Percentiles rank a stretch among this genome's conserved stretches.
Conservation (phyloP, 2,888 invertebrate genomes). For the Cheilosia vulpina region DNA sequence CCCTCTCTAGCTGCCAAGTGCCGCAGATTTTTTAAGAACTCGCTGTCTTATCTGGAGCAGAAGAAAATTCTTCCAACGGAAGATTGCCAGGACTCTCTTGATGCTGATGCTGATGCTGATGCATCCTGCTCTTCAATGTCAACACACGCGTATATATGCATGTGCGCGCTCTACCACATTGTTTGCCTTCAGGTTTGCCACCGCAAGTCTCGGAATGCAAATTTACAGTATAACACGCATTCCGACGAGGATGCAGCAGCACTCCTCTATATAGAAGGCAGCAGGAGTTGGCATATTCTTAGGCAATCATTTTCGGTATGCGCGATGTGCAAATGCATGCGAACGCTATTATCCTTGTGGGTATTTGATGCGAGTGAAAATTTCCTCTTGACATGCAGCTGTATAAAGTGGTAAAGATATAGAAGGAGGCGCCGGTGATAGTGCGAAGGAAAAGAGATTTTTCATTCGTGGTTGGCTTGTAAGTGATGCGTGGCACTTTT, state of each 20-base stretch:
- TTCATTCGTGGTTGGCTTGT: constrained; percentile 59
- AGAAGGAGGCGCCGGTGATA: constrained; percentile 9
- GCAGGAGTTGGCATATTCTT: constrained; percentile 7
- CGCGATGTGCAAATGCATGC: constrained; percentile 45
- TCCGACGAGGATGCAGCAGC: constrained; percentile 36
- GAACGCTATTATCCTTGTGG: constrained; percentile 52
- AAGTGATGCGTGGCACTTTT: constrained; percentile 56
- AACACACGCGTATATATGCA: constrained; percentile 24
- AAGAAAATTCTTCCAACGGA: constrained; percentile 42
- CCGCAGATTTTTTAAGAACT: constrained; percentile 47
- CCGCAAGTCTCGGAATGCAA: constrained; percentile 66
- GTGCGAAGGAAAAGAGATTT: constrained; percentile 35
- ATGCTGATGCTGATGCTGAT: constrained; percentile 6
- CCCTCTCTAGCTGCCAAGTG: constrained; percentile 44
- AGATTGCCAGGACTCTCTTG: constrained; percentile 27
- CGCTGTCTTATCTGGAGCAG: constrained; percentile 58
- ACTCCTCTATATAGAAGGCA: neutral
- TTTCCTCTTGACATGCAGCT: constrained; percentile 36
- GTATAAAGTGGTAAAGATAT: neutral
- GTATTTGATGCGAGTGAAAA: constrained; percentile 49
- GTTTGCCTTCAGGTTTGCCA: constrained; percentile 52
- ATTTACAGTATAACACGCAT: constrained; percentile 71
- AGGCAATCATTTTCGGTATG: constrained; percentile 57
- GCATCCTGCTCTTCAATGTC: neutral
- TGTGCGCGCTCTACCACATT: constrained; percentile 17